A percentile compares a stretch with the other conserved stretches of the same genome.
These are phyloP conservation scores for Spongia lamella DNA, from an alignment of 37 sponge, comb jelly and placozoan genomes.

Conservation along the genomic window DNA sequence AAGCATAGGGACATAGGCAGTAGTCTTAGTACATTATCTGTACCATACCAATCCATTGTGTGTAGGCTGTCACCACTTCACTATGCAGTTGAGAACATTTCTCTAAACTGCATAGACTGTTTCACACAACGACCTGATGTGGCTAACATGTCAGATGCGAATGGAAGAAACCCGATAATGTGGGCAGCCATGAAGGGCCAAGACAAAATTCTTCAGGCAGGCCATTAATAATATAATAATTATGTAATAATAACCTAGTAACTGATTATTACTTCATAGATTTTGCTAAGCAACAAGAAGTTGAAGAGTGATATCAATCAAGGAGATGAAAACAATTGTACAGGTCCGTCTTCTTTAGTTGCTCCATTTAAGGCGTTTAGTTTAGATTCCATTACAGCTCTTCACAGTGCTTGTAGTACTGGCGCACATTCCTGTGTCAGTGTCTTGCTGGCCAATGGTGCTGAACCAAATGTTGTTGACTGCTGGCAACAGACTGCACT, in stretches of 20 bases:
- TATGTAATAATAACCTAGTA: not conserved
- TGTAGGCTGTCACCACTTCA: conserved; percentile 68
- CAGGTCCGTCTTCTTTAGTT: conserved; percentile 29
- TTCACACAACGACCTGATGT: conserved; percentile 13
- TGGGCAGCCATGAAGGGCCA: conserved; percentile 41
- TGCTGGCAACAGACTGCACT: conserved; percentile 32
- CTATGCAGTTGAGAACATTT: conserved; percentile 64
- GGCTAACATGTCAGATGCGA: conserved; percentile 49
- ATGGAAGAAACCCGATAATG: conserved; percentile 61
- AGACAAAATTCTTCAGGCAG: conserved; percentile 23
- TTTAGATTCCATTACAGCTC: conserved; percentile 22
- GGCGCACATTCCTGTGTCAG: conserved; percentile 43
- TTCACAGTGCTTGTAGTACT: conserved; percentile 54
- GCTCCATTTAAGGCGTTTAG: conserved; percentile 46
- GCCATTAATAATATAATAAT: not conserved
- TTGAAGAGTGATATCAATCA: conserved; percentile 37
- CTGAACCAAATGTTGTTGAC: conserved; percentile 53
- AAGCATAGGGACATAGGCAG: not conserved
- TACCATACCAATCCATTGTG: not conserved
- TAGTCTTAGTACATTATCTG: not conserved
- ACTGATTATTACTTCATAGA: conserved; percentile 2
- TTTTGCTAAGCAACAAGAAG: conserved; percentile 29
- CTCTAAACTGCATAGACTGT: conserved; percentile 15
- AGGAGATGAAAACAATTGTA: conserved; percentile 33
- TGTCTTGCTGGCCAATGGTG: conserved; percentile 43